Base-by-base conservation (phyloP, 1,140 invertebrate genomes). In the Sinonovacula constricta region DNA sequence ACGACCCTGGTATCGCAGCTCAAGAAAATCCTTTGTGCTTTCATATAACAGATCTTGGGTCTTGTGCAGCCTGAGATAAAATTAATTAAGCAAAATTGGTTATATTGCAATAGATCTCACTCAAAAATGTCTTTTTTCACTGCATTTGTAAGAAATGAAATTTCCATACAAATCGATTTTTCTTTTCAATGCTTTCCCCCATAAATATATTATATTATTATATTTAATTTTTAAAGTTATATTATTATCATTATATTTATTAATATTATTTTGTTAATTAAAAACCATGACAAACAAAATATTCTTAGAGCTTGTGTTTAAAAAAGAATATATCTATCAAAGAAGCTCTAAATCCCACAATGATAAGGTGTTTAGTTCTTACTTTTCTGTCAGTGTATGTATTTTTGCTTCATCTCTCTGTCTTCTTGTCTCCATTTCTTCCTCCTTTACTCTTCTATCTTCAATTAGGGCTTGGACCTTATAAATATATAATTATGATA, bases 1-100 rank as follows among this genome's bases (percentile, higher is more conserved):
- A 24, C 89, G 83, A 18, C 86, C 88, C 49, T 89, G 86, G 76
- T 89, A 90, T 36, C 90, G 71, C 51, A 87, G 82, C 63, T 90
- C 86, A 26, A 92, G 78, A 72, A 91, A 90, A 69, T 91, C 90
- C 82, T 90, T 89, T 5, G 91, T 91, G 67, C 87, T 91, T 65
- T 90, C 88, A 77, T 92, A 91, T 59, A 92, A 75, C 18, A 92
- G 78, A 70, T 91, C 90, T 74, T 92, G 91, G 18, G 90, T 91
- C 82, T 91, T 90, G 68, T 91, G 87, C 51, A 92, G 77, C 82
- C 90, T 91, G 49, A n/a, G n/a, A n/a, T n/a, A n/a, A n/a, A n/a
- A n/a, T n/a, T n/a, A n/a, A n/a, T n/a, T n/a, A n/a, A n/a, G n/a
- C n/a, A n/a, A n/a, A n/a, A n/a, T n/a, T n/a, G n/a, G n/a, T n/a